Conservation (phyloP, 2,797 vertebrate species). For the Bradypodion ventrale region DNA sequence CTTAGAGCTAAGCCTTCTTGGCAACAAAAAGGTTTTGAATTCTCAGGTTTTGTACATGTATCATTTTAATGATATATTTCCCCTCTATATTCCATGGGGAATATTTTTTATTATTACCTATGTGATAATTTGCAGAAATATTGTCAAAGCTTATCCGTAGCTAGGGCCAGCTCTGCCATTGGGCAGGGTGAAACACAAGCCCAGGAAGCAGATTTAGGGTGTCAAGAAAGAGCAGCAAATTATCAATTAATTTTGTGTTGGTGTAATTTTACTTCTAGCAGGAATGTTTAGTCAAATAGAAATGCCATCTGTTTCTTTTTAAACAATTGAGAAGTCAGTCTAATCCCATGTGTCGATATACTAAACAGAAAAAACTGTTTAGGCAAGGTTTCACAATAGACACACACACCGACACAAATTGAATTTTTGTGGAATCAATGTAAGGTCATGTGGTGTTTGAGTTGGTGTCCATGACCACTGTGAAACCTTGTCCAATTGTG, state of each 20-base stretch:
- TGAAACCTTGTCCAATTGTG: too few relatives aligned
- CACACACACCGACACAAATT: too few relatives aligned
- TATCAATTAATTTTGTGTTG: not conserved
- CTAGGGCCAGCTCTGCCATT: not conserved
- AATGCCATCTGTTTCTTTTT: too few relatives aligned
- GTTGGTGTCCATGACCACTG: too few relatives aligned
- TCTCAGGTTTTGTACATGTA: conserved; percentile 76
- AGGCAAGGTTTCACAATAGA: too few relatives aligned
- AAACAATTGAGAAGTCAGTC: too few relatives aligned
- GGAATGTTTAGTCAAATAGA: too few relatives aligned
- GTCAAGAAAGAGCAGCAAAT: not conserved
- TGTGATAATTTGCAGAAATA: conserved; percentile 39
- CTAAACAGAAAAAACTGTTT: too few relatives aligned
- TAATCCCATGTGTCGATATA: too few relatives aligned
- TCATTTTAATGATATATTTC: conserved; percentile 52
- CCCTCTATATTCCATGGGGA: conserved; percentile 51
- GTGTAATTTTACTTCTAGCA: not conserved
- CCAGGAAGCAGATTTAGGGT: not conserved
- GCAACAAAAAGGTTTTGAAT: conserved; percentile 77
- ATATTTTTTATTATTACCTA: conserved; percentile 77
- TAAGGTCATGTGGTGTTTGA: too few relatives aligned
- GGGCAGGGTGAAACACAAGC: not conserved
- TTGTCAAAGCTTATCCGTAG: not conserved
- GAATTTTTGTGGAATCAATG: too few relatives aligned
- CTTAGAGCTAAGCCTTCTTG: conserved; percentile 69